Percentiles rank a stretch among this genome's conserved stretches.
These are phyloP conservation scores for Dendrophyllia cribrosa DNA, from an alignment of 64 coral and sea anemone species.

Conservation along the genomic window DNA sequence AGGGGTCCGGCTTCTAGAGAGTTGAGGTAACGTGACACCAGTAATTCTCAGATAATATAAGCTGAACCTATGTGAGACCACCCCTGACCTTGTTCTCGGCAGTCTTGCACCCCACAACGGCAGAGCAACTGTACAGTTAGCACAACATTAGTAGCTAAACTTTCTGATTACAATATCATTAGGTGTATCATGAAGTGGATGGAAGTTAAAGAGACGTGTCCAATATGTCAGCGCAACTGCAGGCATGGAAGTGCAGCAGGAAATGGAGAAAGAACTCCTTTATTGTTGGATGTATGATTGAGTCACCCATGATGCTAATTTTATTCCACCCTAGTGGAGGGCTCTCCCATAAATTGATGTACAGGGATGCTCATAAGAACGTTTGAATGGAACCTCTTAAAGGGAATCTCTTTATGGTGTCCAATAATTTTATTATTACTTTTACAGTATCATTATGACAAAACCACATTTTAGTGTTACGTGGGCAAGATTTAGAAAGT, in stretches of 20 bases:
- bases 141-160: not conserved
- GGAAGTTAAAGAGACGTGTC: constrained; percentile 83
- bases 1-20: no score
- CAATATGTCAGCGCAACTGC: constrained; percentile 76
- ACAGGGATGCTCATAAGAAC: not conserved
- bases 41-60: no score
- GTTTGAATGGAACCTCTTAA: no score
- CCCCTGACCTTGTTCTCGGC: no score
- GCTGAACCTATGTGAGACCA: no score
- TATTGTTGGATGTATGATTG: constrained; percentile 53
- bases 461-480: no score
- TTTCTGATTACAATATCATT: constrained; percentile 18
- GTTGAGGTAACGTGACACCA: no score
- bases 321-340: not conserved
- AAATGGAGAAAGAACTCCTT: constrained; percentile 74
- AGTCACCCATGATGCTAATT: not conserved
- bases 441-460: no score
- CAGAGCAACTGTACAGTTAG: not conserved
- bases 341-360: not conserved
- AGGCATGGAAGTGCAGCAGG: constrained; percentile 14
- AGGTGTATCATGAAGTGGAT: constrained; percentile 98
- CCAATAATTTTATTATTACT: no score
- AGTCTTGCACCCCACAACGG: not conserved
- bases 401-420: no score
- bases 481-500: no score